Evolutionary conservation across 2,113 vertebrate genomes (phyloP).

Genomic region (Alligator sinensis): DNA sequence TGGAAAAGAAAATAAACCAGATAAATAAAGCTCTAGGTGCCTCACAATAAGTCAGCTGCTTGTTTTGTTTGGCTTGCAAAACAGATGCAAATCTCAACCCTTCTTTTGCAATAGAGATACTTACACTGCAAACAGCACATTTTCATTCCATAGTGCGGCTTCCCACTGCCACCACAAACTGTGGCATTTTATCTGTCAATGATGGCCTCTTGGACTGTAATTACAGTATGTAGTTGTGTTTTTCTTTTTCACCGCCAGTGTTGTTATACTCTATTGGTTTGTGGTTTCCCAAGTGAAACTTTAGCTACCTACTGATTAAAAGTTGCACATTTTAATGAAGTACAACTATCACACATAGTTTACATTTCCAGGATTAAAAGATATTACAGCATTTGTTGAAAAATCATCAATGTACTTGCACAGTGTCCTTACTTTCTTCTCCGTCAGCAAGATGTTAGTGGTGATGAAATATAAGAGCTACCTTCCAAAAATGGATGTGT

Average conservation of each 20-base stretch:
- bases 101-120: not conserved
- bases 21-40: not conserved
- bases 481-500: not conserved
- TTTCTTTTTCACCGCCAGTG: not conserved
- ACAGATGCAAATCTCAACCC: not conserved
- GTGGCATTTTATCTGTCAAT: not conserved
- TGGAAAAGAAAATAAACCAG: not conserved
- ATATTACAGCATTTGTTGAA: not conserved
- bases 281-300: slow-evolving; percentile 57
- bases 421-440: not conserved
- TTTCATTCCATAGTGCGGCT: not conserved
- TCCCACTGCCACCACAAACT: slow-evolving; percentile 9
- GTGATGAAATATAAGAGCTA: not conserved
- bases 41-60: rapidly evolving
- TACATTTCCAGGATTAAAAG: not conserved
- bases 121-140: not conserved
- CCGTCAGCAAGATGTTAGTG: not conserved
- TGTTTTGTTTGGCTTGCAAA: not conserved
- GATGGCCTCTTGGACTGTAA: not conserved
- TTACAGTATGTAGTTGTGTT: not conserved
- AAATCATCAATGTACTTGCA: not conserved
- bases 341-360: not conserved
- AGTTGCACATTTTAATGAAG: slow-evolving; percentile 25
- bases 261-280: not conserved
- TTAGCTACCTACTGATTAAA: not conserved